Base-by-base conservation (phyloP, 2,888 invertebrate genomes). In the Ophion ventricosus region DNA sequence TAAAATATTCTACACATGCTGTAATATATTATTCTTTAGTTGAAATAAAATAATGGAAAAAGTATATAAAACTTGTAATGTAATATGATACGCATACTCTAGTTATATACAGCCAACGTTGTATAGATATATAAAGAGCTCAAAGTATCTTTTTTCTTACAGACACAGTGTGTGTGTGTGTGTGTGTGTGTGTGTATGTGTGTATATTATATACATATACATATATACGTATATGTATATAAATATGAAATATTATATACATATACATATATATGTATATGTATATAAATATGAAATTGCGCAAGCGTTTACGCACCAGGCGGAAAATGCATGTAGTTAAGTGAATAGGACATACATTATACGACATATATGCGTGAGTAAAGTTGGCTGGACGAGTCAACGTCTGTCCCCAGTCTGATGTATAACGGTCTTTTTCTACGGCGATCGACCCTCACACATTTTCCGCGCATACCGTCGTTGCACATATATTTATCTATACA, bases 351-450 rank as follows among this genome's bases (percentile, higher is more conserved):
- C n/a, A 59, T 61, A 40, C 29, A 75, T 70, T 75, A 43, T n/a
- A 67, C 10, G 54, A 59, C 20, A 57, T 43, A 7, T 67, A 57
- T 59, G 29, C 17, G 35, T 69, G 29, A 67, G 75, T 26, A n/a
- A 7, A 64, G 74, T 20, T 29, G 40, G 66, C 40, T 56, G 8
- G 69, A 82, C 78, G 74, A 69, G 56, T 43, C 77, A 61, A 67
- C 73, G 82, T 82, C 74, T 70, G 69, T 57, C 23, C 26, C 56
- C 29, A 64, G 78, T 78, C 74, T 78, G 66, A 66, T 29, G 57
- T 23, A 66, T 11, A 25, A 74, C 56, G 29, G 43, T 59, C n/a
- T 77, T 57, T 76, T 76, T 76, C 25, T 64, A 66, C 35, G 40
- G 23, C 64, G 23, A 75, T 56, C 56, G 35, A 76, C 54, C 74